Percentiles rank a stretch among this genome's conserved stretches.
Evolutionary conservation across 2,797 vertebrate species (phyloP).

Genomic region (Cyclura pinguis): DNA sequence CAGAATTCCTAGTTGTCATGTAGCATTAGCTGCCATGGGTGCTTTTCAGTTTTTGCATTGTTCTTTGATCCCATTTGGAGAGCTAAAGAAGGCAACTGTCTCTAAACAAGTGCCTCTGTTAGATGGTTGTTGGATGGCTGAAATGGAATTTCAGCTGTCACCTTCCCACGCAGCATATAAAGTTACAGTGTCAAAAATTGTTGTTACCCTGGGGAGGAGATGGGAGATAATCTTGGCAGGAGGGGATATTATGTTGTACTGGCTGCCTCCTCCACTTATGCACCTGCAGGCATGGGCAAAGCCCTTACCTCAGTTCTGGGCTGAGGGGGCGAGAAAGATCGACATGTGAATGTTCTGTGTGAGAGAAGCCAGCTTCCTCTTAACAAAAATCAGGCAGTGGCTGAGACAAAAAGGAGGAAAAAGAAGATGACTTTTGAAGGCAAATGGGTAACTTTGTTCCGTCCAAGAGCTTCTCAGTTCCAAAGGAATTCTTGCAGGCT

Average conservation of each 20-base stretch:
- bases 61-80: background rate
- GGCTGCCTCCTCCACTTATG: background rate
- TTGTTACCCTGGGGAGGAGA: background rate
- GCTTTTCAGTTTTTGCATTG: slow-evolving; percentile 9
- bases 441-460: no score
- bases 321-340: background rate
- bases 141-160: background rate
- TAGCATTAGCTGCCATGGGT: background rate
- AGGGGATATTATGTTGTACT: background rate
- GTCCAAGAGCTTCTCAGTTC: no score
- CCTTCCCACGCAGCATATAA: background rate
- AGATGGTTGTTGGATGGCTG: slow-evolving; percentile 23
- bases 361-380: background rate
- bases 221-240: background rate
- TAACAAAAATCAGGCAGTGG: background rate
- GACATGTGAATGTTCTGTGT: background rate
- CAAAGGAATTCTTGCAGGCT: no score
- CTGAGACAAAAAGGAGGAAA: background rate
- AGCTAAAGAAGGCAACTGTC: slow-evolving; percentile 7
- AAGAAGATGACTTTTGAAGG: background rate
- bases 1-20: slow-evolving; percentile 15
- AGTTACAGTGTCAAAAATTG: slow-evolving; percentile 7
- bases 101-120: background rate
- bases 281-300: background rate
- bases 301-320: background rate